Base-by-base conservation (phyloP, 2,797 vertebrate genomes). In the Lepilemur ruficaudatus region DNA sequence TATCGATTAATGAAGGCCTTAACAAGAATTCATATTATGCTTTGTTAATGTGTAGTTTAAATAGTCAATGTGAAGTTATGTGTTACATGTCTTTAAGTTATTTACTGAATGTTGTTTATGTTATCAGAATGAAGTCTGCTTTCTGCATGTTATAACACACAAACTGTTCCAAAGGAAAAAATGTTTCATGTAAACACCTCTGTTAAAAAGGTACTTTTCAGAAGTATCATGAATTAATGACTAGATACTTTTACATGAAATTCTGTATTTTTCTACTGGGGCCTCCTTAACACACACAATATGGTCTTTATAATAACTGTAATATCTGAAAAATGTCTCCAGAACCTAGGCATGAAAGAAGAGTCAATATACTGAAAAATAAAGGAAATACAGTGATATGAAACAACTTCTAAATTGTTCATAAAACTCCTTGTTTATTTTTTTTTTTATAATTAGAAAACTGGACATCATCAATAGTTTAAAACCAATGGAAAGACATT, bases 21-120 rank as follows among this genome's bases (percentile, higher is more conserved):
- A 89, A 50, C 22, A 82, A 63, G 15, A 94, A 83, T 76, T 86
- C 25, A 73, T 22, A 15, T 65, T 59, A 15, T 65, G 25, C 1
- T 93, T 91, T 65, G 41, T 69, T 80, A 63, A 72, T 63, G 22
- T 88, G 23, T 79, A 79, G 59, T 86, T 88, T 92, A 95, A 93
- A 69, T 69, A 85, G 0, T 78, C 20, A 79, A 5, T 17, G 3
- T 32, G 11, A 89, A 65, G 88, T 72, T 65, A 50, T 87, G 5
- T 20, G 0, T 52, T 93, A 57, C 50, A 41, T 32, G 5, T 46
- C 9, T 72, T 86, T 38, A 85, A 48, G 18, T 87, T 61, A 85
- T 73, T 93, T 92, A 76, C n/a, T n/a, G 17, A 88, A 38, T 17
- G 46, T 69, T 78, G 4, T 28, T 96, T 28, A 84, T 35, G 1